Evolutionary conservation across 1,140 invertebrate genomes (phyloP).

Genomic region (Centruroides vittatus): DNA sequence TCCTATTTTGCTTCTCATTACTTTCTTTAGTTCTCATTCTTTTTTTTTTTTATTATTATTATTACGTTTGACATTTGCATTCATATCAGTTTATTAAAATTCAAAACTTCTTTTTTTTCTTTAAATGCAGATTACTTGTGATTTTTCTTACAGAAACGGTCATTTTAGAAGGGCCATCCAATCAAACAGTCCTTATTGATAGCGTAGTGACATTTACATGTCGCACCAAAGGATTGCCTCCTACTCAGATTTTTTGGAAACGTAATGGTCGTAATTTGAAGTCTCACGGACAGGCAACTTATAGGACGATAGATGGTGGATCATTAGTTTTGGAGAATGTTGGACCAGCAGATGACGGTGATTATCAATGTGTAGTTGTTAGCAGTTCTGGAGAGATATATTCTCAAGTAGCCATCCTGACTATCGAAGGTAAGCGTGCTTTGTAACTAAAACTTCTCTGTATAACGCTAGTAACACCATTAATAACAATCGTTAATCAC

Average conservation of each 20-base stretch:
- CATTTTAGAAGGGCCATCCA: background rate
- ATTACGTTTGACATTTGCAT: no score
- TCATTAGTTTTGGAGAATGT: slow-evolving; percentile 4
- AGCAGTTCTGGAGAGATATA: background rate
- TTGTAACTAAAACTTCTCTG: background rate
- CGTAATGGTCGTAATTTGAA: slow-evolving; percentile 1
- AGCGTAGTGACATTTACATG: slow-evolving; percentile 4
- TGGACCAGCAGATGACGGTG: slow-evolving; percentile 5
- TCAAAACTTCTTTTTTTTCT: no score
- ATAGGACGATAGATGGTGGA: background rate
- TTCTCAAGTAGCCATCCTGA: background rate
- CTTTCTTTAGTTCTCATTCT: no score
- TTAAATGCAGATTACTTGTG: no score
- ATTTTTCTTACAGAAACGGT: no score
- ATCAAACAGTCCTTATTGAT: background rate
- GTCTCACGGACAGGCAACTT: background rate
- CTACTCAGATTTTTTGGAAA: slow-evolving; percentile 1
- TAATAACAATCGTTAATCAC: no score
- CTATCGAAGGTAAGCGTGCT: slow-evolving; percentile 3
- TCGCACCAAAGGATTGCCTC: slow-evolving; percentile 1
- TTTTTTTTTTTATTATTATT: no score
- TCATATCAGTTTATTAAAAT: no score
- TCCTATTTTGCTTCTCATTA: no score
- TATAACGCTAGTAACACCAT: no score
- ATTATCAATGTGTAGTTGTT: slow-evolving; percentile 5